A percentile compares a stretch with the other conserved stretches of the same genome.
Evolutionary conservation across 2,113 vertebrate species (phyloP).

Genomic region (Lycaon pictus): DNA sequence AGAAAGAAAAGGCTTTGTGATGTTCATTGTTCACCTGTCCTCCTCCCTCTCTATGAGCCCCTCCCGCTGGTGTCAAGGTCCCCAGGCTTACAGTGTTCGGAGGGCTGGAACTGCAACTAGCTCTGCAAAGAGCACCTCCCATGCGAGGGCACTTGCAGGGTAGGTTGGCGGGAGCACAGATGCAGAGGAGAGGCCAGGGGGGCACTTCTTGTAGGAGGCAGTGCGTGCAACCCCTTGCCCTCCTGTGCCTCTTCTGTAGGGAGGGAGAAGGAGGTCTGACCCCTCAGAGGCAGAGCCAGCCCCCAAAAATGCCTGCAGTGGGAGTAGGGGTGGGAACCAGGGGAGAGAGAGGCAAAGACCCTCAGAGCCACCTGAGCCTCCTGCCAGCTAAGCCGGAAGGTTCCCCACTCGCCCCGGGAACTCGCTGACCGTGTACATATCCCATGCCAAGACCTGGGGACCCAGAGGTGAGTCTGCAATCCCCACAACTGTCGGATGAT

Average conservation of each 20-base stretch:
- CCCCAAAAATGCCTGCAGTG: background rate
- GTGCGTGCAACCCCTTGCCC: background rate
- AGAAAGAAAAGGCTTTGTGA: background rate
- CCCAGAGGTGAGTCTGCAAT: background rate
- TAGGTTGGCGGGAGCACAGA: background rate
- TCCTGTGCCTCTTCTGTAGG: background rate
- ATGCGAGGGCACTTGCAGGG: background rate
- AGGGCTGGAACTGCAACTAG: slow-evolving; percentile 85
- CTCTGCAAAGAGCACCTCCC: slow-evolving; percentile 80
- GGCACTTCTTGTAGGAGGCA: background rate
- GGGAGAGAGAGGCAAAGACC: background rate
- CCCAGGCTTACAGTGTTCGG: slow-evolving; percentile 87
- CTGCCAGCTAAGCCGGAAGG: background rate
- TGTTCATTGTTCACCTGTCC: background rate
- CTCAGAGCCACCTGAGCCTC: background rate
- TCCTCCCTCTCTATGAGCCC: slow-evolving; percentile 69
- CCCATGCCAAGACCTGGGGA: background rate
- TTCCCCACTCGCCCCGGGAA: background rate
- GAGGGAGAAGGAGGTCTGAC: background rate
- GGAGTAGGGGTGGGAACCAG: background rate
- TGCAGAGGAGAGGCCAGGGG: background rate
- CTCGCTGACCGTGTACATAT: rapidly evolving
- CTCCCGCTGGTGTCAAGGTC: slow-evolving; percentile 82
- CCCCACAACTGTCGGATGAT: rapidly evolving
- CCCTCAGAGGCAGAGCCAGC: background rate